Evolutionary conservation across 1,140 invertebrate genomes (phyloP).

Genomic region (Metopolophium dirhodum): DNA sequence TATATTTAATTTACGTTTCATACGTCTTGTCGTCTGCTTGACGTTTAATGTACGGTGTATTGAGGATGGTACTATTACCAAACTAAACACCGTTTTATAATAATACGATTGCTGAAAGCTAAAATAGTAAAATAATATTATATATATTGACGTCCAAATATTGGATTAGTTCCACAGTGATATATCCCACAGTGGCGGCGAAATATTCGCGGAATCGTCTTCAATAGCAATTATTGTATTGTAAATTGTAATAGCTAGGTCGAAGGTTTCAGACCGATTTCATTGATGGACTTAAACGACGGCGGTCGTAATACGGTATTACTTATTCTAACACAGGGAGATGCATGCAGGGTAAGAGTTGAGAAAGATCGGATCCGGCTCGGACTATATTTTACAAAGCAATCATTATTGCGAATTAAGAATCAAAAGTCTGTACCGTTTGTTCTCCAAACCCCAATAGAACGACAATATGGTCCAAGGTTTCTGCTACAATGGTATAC

Average conservation of each 20-base stretch:
- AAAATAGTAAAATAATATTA: neutral
- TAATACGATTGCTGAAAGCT: neutral
- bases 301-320: neutral
- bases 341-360: neutral
- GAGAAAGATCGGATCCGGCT: neutral
- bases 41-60: neutral
- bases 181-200: neutral
- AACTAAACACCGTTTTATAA: neutral
- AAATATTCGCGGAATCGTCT: neutral
- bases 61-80: neutral
- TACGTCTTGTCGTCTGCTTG: neutral
- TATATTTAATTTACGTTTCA: neutral
- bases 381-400: neutral
- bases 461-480: neutral
- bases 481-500: neutral
- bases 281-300: neutral
- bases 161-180: neutral
- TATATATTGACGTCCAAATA: neutral
- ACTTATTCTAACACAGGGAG: neutral
- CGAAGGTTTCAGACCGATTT: neutral
- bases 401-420: neutral
- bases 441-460: neutral
- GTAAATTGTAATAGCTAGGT: neutral
- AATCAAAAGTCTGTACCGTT: neutral
- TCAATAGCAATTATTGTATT: neutral